These are phyloP conservation scores for Brachymystax lenok DNA, from an alignment of 2,797 vertebrate species.

Conservation along the genomic window DNA sequence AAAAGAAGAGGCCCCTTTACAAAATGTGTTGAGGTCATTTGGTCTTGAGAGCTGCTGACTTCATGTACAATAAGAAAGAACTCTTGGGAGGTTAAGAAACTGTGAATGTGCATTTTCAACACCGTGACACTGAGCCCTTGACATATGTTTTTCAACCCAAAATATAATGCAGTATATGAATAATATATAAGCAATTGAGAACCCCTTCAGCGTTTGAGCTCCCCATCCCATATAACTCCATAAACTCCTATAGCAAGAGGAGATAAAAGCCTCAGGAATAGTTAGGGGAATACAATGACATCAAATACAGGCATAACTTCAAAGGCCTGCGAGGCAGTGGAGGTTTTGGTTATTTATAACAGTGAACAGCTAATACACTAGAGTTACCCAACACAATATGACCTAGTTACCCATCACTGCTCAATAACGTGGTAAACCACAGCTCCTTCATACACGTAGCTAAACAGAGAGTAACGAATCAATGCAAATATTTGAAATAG, in stretches of 20 bases:
- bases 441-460: neutral
- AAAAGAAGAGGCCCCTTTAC: neutral
- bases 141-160: constrained; percentile 16
- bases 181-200: constrained; percentile 46
- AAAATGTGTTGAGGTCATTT: neutral
- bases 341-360: constrained; percentile 71
- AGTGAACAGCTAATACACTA: constrained; percentile 54
- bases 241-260: constrained; percentile 30
- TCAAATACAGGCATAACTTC: constrained; percentile 48
- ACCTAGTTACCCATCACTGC: constrained; percentile 67
- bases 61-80: too few species aligned
- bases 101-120: neutral
- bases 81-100: neutral
- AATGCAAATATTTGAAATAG: constrained; percentile 15
- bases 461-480: neutral
- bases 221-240: constrained; percentile 20
- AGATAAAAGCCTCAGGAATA: constrained; percentile 50
- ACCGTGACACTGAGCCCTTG: constrained; percentile 4
- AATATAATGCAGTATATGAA: constrained; percentile 53
- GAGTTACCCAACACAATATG: constrained; percentile 65
- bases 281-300: constrained; percentile 53
- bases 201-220: constrained; percentile 19
- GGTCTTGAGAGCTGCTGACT: neutral
- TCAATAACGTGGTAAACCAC: constrained; percentile 43
- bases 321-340: constrained; percentile 54